These are phyloP conservation scores for Dipus sagitta DNA, from an alignment of 2,797 vertebrate genomes.

Conservation along the genomic window DNA sequence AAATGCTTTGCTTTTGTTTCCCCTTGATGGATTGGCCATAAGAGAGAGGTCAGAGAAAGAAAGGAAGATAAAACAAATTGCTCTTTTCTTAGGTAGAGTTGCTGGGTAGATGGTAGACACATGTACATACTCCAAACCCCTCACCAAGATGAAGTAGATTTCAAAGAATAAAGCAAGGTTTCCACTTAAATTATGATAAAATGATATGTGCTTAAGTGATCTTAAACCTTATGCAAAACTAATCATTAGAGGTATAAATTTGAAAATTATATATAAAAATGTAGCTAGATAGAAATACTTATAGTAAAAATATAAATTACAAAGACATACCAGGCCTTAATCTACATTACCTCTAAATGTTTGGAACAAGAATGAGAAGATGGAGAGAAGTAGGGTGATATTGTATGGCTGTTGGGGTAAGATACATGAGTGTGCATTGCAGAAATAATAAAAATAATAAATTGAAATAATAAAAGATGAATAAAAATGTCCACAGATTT, in stretches of 20 bases:
- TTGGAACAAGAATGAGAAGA: neutral
- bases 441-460: no score
- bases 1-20: constrained; percentile 34
- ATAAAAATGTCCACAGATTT: neutral
- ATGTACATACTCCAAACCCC: neutral
- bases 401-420: neutral
- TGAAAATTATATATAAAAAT: constrained; percentile 33
- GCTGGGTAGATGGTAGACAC: neutral
- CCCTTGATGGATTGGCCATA: neutral
- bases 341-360: neutral
- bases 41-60: neutral
- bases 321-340: neutral
- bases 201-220: neutral
- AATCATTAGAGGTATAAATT: neutral
- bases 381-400: neutral
- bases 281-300: neutral
- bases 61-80: neutral
- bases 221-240: neutral
- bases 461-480: no score
- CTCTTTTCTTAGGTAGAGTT: neutral
- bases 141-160: neutral
- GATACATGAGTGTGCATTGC: neutral
- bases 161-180: neutral
- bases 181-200: neutral
- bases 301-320: neutral